Evolutionary conservation across 2,797 vertebrate species (phyloP).

Genomic region (Pipistrellus pipistrellus): DNA sequence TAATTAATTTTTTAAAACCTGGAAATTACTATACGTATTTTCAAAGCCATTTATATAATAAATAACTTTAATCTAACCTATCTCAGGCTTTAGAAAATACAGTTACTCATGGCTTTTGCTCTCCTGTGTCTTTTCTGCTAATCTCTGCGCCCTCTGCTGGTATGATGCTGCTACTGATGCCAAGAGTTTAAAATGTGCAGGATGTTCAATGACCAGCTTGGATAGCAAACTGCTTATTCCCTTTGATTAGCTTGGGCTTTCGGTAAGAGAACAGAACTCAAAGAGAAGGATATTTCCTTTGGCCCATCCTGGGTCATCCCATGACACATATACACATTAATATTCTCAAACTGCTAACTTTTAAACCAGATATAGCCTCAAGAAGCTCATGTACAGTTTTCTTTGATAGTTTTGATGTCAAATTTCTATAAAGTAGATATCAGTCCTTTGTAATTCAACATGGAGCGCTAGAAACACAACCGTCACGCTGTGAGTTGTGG

Average conservation of each 20-base stretch:
- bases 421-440: neutral
- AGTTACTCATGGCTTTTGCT: neutral
- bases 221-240: neutral
- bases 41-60: neutral
- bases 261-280: neutral
- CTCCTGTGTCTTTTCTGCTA: neutral
- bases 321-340: neutral
- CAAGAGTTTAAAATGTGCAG: neutral
- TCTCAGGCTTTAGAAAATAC: neutral
- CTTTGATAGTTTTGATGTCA: neutral
- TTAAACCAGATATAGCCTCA: neutral
- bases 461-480: neutral
- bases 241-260: neutral
- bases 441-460: neutral
- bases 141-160: slow-evolving; percentile 67
- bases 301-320: neutral
- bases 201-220: fast-evolving
- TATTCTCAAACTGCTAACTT: neutral
- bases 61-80: neutral
- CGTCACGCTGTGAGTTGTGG: neutral
- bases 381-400: neutral
- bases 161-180: neutral
- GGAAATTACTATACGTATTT: neutral
- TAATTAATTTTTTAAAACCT: neutral
- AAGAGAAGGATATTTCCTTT: neutral